Conservation (phyloP, 2,797 vertebrate species). For the Amblyopsis hoosieri region DNA sequence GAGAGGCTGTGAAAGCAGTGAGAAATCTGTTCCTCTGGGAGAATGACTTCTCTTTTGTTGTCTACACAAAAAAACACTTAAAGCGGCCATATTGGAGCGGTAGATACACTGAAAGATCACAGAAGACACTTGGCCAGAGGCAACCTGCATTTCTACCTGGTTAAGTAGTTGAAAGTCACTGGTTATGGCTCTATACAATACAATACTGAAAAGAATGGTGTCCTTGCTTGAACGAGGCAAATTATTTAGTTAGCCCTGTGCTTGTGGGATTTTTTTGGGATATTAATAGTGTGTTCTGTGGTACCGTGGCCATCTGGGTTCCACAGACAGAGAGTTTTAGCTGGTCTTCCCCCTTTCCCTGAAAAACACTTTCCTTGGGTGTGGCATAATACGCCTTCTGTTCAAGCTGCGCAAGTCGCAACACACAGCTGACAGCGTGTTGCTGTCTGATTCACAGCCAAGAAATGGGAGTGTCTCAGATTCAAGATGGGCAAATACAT, state of each 20-base stretch:
- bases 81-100: constrained; percentile 33
- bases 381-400: constrained; percentile 82
- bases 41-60: constrained; percentile 57
- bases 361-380: constrained; percentile 81
- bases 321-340: constrained; percentile 31
- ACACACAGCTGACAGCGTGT: constrained; percentile 76
- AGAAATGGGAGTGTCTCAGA: constrained; percentile 67
- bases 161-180: constrained; percentile 45
- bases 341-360: constrained; percentile 47
- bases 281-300: constrained; percentile 39
- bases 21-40: constrained; percentile 56
- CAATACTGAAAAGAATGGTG: background rate
- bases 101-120: constrained; percentile 49
- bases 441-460: constrained; percentile 65
- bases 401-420: constrained; percentile 77
- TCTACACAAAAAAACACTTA: constrained; percentile 48
- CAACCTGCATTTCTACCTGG: constrained; percentile 33
- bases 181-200: constrained; percentile 5
- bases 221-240: constrained; percentile 11
- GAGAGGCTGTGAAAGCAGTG: constrained; percentile 50
- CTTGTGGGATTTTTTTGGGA: constrained; percentile 27
- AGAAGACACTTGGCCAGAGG: constrained; percentile 35
- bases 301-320: constrained; percentile 40
- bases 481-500: constrained; percentile 45
- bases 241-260: constrained; percentile 6